These are phyloP conservation scores for chimpanzee (Pan troglodytes) DNA, from an alignment of 2,113 vertebrate genomes.

Conservation along the genomic window DNA sequence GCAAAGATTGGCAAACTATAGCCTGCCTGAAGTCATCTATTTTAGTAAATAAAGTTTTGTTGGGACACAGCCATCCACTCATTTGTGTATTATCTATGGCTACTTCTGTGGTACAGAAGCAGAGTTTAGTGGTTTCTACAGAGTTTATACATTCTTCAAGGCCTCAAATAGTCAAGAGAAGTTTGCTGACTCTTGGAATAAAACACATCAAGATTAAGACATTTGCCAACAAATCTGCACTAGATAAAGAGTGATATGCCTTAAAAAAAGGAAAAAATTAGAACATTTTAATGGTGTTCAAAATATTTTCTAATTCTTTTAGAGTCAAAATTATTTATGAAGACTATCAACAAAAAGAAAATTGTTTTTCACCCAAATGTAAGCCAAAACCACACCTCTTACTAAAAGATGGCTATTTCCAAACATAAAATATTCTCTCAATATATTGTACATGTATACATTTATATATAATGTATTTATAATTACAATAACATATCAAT, in stretches of 20 bases:
- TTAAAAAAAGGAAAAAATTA: not conserved
- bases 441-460: not conserved
- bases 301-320: not conserved
- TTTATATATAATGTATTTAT: not conserved
- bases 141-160: not conserved
- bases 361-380: not conserved
- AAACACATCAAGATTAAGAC: not conserved
- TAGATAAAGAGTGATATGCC: not conserved
- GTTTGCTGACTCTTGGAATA: not conserved
- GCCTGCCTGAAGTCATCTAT: not conserved
- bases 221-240: not conserved
- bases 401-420: not conserved
- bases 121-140: fast-evolving
- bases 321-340: not conserved
- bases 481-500: too few relatives aligned
- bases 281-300: not conserved
- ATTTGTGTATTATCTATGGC: not conserved
- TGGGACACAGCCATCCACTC: not conserved
- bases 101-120: too few relatives aligned
- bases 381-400: not conserved
- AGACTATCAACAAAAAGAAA: not conserved
- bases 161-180: not conserved
- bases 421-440: not conserved
- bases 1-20: not conserved
- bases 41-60: not conserved